Base-by-base conservation (phyloP, 2,888 invertebrate genomes). In the Orchesellides sinensis region DNA sequence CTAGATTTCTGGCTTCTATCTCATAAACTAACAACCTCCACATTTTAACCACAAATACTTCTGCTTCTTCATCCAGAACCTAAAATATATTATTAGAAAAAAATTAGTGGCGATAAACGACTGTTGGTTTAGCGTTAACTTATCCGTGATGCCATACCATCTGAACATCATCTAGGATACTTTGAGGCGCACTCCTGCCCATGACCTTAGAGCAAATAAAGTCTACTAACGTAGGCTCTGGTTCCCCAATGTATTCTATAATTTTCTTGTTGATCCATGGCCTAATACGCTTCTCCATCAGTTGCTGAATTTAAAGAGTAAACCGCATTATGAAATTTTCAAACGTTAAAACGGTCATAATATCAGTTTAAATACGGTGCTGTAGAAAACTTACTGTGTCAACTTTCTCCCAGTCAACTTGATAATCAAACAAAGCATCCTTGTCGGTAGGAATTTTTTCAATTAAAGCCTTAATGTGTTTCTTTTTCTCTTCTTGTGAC, bases 261-360 rank as follows among this genome's bases (percentile, higher is more conserved):
- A 99, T 98, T 92, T 99, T 99, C 92, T 99, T 99, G 91, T 98
- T 98, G 89, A 99, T 98, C 99, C 99, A 99, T 59, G 99, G 99
- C 85, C 97, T 94, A 90, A 99, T 98, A 90, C 98, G 94, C 90
- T 95, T 95, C 90, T 98, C 98, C 96, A 99, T 98, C 88, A 92
- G 93, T 93, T 92, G 93, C 93, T 90, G 88, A n/a, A n/a, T n/a
- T n/a, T 65, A 88, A 40, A 2, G n/a, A n/a, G 40, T 8, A 40
- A 40, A 40, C 10, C 2, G 10, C 10, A 6, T 32, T 40, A 40
- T 14, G 40, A 5, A 40, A 40, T 40, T 14, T 8, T 5, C 10
- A 40, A 40, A 40, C 14, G 10, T 14, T 10, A 32, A 32, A 32
- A 32, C 10, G 6, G 10, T 5, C 10, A 32, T 6, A 32, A 32